Evolutionary conservation across 2,888 invertebrate genomes (phyloP).

Genomic region (Spicauda simplicius): DNA sequence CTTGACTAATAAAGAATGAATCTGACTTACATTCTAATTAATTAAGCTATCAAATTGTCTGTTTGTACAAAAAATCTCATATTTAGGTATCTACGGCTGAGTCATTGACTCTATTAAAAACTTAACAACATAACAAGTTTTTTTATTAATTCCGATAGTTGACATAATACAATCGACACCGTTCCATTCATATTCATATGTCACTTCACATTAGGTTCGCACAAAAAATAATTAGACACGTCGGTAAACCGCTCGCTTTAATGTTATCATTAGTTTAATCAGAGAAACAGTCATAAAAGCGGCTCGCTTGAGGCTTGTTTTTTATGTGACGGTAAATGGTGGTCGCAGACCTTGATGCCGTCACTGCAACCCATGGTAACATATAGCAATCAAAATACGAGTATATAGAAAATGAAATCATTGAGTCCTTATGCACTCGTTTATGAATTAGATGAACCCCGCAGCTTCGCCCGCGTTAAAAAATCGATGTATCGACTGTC

Average conservation of each 20-base stretch:
- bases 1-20: too few relatives aligned
- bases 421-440: too few relatives aligned
- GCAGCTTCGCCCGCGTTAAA: too few relatives aligned
- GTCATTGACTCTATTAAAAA: neutral
- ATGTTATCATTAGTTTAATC: neutral
- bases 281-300: neutral
- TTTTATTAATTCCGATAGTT: slow-evolving; percentile 14
- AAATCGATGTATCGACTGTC: too few relatives aligned
- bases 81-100: neutral
- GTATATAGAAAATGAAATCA: too few relatives aligned
- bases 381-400: too few relatives aligned
- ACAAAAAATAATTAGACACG: slow-evolving; percentile 11
- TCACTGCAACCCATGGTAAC: too few relatives aligned
- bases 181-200: slow-evolving; percentile 19
- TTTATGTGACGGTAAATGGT: too few relatives aligned
- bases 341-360: too few relatives aligned
- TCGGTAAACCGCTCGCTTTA: neutral
- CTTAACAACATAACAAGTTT: neutral
- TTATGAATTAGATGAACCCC: too few relatives aligned
- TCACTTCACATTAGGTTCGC: slow-evolving; percentile 17
- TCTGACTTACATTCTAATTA: too few relatives aligned
- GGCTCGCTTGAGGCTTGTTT: neutral
- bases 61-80: neutral
- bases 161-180: slow-evolving; percentile 24
- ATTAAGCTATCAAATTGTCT: too few relatives aligned